A percentile compares a stretch with the other conserved stretches of the same genome.
Conservation (phyloP, 2,888 invertebrate genomes). For the Leptinotarsa haldemani region DNA sequence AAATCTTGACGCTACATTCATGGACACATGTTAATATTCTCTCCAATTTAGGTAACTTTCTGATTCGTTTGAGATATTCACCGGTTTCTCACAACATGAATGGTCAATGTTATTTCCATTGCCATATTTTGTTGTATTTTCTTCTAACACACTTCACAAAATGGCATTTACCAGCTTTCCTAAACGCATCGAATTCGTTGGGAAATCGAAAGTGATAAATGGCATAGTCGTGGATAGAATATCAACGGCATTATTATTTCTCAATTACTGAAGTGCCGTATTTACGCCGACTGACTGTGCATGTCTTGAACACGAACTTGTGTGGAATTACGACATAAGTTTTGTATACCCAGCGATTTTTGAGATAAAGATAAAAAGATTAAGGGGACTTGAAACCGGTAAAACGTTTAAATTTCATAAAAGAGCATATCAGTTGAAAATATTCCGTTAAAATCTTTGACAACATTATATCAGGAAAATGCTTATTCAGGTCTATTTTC, state of each 20-base stretch:
- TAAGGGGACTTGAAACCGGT: too few relatives aligned
- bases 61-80: neutral
- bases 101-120: neutral
- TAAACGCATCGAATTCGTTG: constrained; percentile 22
- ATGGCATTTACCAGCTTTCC: neutral
- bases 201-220: constrained; percentile 25
- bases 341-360: neutral
- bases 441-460: too few relatives aligned
- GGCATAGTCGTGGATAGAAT: constrained; percentile 23
- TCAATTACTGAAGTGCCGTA: constrained; percentile 12
- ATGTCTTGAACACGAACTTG: constrained; percentile 9
- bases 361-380: neutral
- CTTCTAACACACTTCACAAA: neutral
- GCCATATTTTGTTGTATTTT: neutral
- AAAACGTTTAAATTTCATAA: too few relatives aligned
- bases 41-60: too few relatives aligned
- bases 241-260: constrained; percentile 16
- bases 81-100: neutral
- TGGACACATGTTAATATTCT: too few relatives aligned
- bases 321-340: neutral
- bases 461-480: too few relatives aligned
- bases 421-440: too few relatives aligned
- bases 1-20: too few relatives aligned
- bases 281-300: constrained; percentile 12
- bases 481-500: too few relatives aligned